Evolutionary conservation across 92 coral and sea anemone species (phyloP).

Genomic region (Epizoanthus stellaris): DNA sequence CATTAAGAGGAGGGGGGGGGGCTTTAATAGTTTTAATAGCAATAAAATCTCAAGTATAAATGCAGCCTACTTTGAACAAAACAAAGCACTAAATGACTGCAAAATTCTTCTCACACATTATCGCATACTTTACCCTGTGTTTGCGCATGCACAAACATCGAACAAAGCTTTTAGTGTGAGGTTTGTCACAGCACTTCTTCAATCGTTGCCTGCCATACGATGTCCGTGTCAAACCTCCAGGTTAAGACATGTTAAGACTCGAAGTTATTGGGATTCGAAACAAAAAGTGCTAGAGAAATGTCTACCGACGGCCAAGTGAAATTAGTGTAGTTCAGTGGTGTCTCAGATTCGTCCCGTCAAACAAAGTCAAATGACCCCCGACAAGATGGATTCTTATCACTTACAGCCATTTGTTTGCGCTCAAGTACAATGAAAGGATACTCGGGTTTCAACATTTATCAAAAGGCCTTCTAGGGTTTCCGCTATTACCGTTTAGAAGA

Average conservation of each 20-base stretch:
- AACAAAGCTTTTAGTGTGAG: background rate
- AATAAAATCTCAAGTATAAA: slow-evolving; percentile 26
- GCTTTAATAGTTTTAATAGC: slow-evolving; percentile 45
- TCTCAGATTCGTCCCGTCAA: slow-evolving; percentile 22
- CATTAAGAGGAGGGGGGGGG: slow-evolving; percentile 14
- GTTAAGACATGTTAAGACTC: background rate
- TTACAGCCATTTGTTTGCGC: slow-evolving; percentile 86
- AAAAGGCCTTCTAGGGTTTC: slow-evolving; percentile 84
- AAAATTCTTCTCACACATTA: slow-evolving; percentile 32
- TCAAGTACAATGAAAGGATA: slow-evolving; percentile 84
- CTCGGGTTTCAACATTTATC: slow-evolving; percentile 93
- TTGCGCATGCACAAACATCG: background rate
- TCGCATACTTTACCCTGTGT: slow-evolving; percentile 29
- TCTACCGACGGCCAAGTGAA: slow-evolving; percentile 11
- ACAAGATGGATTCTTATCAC: slow-evolving; percentile 70
- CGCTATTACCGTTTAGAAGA: slow-evolving; percentile 92
- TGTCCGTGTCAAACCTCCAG: background rate
- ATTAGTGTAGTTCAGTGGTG: background rate
- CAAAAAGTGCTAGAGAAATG: background rate
- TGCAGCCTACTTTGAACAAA: slow-evolving; percentile 31
- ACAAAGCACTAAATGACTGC: slow-evolving; percentile 18
- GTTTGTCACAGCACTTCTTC: background rate
- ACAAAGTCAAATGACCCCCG: slow-evolving; percentile 40
- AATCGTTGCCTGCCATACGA: background rate
- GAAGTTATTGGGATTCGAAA: background rate